phyloP scores from a whole-genome alignment of 2,888 invertebrate species.

The Pseudococcus viburni region DNA sequence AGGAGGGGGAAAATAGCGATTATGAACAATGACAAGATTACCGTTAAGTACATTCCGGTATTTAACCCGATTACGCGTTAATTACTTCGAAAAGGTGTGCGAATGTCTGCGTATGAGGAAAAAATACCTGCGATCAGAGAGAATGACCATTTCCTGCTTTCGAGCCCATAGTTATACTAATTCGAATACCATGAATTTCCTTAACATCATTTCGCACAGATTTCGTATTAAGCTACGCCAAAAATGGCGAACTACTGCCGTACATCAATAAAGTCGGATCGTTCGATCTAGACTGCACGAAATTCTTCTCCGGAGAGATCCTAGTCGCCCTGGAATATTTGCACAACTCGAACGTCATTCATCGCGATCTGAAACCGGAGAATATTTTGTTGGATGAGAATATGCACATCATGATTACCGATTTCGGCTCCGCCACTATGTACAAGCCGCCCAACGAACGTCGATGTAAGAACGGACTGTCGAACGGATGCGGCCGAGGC shows the following conservation, averaged over 20 bases:
- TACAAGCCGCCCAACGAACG: constrained; percentile 58
- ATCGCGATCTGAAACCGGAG: constrained; percentile 97
- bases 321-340: constrained; percentile 92
- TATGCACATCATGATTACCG: constrained; percentile 96
- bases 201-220: constrained; percentile 72
- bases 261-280: constrained; percentile 92
- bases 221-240: constrained; percentile 95
- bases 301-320: constrained; percentile 96
- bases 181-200: constrained; percentile 53
- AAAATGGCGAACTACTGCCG: constrained; percentile 93
- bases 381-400: constrained; percentile 95
- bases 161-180: no score
- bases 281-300: constrained; percentile 90
- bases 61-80: neutral
- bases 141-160: no score
- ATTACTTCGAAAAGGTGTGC: neutral
- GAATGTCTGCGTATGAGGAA: neutral
- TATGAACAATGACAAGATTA: constrained; percentile 8
- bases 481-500: constrained; percentile 54
- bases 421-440: constrained; percentile 97
- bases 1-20: neutral
- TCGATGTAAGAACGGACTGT: neutral
- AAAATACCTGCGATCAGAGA: neutral
- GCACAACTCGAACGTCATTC: constrained; percentile 89
- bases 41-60: neutral